Percentiles rank a stretch among this genome's conserved stretches.
Conservation (phyloP, 2,888 invertebrate genomes). For the Platynereis dumerilii region DNA sequence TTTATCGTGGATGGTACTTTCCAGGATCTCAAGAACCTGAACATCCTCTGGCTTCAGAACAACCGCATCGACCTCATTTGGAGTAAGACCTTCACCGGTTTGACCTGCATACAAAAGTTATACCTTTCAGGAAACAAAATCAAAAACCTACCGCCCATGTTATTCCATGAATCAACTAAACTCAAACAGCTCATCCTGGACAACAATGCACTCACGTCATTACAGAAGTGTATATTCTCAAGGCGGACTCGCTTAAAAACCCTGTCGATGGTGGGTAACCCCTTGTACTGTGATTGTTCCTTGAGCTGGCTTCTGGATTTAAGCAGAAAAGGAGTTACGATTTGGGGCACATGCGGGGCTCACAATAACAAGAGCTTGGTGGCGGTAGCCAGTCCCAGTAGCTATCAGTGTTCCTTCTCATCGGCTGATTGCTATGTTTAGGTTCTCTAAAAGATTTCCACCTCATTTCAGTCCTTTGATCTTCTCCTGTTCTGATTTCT, state of each 20-base stretch:
- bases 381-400: constrained; percentile 17
- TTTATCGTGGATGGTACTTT: constrained; percentile 32
- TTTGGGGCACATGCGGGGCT: constrained; percentile 36
- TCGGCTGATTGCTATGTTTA: constrained; percentile 16
- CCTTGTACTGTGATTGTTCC: constrained; percentile 36
- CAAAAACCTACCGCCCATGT: constrained; percentile 26
- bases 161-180: constrained; percentile 25
- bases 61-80: constrained; percentile 33
- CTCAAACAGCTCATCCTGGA: constrained; percentile 34
- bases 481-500: too few relatives aligned
- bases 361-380: constrained; percentile 4
- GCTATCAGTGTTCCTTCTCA: constrained; percentile 19
- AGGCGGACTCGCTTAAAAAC: constrained; percentile 25
- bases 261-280: constrained; percentile 37
- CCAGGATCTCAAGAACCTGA: constrained; percentile 29
- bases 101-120: constrained; percentile 31
- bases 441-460: too few relatives aligned
- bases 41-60: constrained; percentile 31
- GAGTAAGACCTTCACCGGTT: constrained; percentile 28
- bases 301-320: constrained; percentile 31
- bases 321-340: constrained; percentile 13
- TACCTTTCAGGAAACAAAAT: constrained; percentile 34
- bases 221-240: constrained; percentile 30
- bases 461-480: too few relatives aligned
- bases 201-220: constrained; percentile 28